Conservation (phyloP, 1,140 invertebrate genomes). For the Heterodera schachtii region DNA sequence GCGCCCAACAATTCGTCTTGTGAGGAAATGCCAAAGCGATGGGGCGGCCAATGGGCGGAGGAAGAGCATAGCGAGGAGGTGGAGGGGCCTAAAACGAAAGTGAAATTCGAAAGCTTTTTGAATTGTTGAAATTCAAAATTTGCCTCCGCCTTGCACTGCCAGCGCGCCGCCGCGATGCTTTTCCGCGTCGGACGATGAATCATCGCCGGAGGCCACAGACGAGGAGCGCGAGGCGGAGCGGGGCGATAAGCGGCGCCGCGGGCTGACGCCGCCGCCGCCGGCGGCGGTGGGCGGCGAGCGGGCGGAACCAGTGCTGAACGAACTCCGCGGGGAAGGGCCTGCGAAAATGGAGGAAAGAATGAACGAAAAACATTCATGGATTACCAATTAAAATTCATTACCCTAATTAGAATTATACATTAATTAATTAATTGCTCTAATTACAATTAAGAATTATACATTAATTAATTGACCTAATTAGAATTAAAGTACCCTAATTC, state of each 20-base stretch:
- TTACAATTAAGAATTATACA: too few species aligned
- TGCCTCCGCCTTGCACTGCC: neutral
- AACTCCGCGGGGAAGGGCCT: neutral
- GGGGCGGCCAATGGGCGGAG: neutral
- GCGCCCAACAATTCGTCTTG: neutral
- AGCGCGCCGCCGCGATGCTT: neutral
- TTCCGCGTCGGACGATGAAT: neutral
- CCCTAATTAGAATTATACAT: too few species aligned
- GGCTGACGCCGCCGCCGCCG: neutral
- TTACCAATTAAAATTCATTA: too few species aligned
- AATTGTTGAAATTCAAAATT: too few species aligned
- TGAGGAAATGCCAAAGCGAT: neutral
- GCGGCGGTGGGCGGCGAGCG: neutral
- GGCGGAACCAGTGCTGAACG: neutral
- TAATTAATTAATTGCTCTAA: too few species aligned
- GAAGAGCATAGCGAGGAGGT: neutral
- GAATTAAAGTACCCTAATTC: too few species aligned
- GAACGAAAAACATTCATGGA: too few species aligned
- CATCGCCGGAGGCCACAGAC: constrained; percentile 2
- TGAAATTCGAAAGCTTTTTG: neutral
- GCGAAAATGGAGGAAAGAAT: neutral
- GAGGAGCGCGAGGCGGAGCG: neutral
- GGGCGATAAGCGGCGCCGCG: neutral
- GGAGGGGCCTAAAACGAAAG: neutral
- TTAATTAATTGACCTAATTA: too few species aligned